Evolutionary conservation across 1,140 invertebrate genomes (phyloP), one percentile per base, ranked within the genome.

Genomic region (Drosophila willistoni): DNA sequence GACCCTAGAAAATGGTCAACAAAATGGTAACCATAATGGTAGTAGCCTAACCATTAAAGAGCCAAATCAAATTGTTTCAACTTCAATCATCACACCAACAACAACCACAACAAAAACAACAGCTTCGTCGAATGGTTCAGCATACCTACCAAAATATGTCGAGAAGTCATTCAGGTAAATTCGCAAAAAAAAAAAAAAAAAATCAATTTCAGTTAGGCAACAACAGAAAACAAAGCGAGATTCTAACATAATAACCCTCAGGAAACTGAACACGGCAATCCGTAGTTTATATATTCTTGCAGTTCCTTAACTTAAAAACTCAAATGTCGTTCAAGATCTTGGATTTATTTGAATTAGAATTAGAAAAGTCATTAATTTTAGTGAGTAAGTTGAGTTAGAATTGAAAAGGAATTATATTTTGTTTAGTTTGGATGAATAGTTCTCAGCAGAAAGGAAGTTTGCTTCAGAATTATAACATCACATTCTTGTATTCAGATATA

Each of bases 141-240:
- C 76, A 69, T 91, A 92, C 81, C 90, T 92, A 73, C 83, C 87
- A 89, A 92, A 91, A 91, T 81, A 84, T 90, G 90, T 91, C 81
- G 91, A 84, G 82, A 92, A 92, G 90, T 92, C 91, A 91, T 92
- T 91, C 91, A 92, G 91, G 91, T 92, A 92, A 92, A 79, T 92
- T 59, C 59, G 17, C 44, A 75, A 54, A 10, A 56, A 29, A 29
- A 29, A n/a, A 25, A 25, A 25, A 29, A 29, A 7, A 12, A 57
- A 22, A 9, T 10, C 22, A 41, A 47, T 34, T 47, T 63, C 42
- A 44, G 56, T 36, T 59, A 57, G 33, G 25, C n/a, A 1, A 62
- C 29, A 5, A n/a, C n/a, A 41, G 19, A n/a, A 60, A 36, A 7
- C 7, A 13, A 17, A 57, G 47, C 22, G 60, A 54, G 54, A 17